Conservation (phyloP, 37 sponge, comb jelly and placozoan species). For the Agelas oroides region DNA sequence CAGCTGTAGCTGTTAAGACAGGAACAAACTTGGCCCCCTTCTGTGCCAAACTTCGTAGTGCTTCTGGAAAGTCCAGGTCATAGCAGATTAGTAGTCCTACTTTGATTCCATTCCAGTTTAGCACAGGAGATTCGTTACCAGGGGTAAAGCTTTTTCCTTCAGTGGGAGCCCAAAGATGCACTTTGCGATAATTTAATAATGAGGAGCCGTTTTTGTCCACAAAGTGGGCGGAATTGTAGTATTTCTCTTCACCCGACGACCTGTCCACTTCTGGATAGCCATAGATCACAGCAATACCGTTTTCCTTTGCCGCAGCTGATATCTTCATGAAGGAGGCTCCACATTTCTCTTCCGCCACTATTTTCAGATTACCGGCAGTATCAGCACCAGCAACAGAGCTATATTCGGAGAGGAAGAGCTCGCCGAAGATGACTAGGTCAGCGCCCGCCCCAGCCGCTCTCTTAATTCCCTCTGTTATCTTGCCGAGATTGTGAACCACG, state of each 20-base stretch:
- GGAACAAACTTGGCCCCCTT: constrained; percentile 21
- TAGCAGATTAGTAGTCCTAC: constrained; percentile 43
- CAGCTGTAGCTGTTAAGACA: constrained; percentile 10
- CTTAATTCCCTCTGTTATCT: constrained; percentile 30
- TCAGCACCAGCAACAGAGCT: neutral
- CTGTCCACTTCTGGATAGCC: constrained; percentile 40
- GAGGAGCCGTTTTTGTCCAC: constrained; percentile 14
- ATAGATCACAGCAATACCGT: constrained; percentile 26
- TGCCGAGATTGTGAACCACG: neutral
- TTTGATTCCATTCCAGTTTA: constrained; percentile 24
- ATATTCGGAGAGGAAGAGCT: constrained; percentile 34
- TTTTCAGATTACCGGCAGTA: neutral
- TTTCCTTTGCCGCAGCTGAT: constrained; percentile 33
- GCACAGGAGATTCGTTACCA: constrained; percentile 12
- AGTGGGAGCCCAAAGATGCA: constrained; percentile 13
- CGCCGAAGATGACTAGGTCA: constrained; percentile 34
- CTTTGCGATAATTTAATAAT: constrained; percentile 31
- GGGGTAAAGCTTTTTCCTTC: constrained; percentile 11
- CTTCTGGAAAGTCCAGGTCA: constrained; percentile 40
- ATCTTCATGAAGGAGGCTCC: constrained; percentile 25
- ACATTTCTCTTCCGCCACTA: neutral
- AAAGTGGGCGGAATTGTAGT: constrained; percentile 44
- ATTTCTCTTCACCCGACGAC: neutral
- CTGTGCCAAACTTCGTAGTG: neutral
- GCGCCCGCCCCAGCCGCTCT: constrained; percentile 1